Conservation (phyloP, 2,113 vertebrate genomes). For the Limnothrissa miodon region DNA sequence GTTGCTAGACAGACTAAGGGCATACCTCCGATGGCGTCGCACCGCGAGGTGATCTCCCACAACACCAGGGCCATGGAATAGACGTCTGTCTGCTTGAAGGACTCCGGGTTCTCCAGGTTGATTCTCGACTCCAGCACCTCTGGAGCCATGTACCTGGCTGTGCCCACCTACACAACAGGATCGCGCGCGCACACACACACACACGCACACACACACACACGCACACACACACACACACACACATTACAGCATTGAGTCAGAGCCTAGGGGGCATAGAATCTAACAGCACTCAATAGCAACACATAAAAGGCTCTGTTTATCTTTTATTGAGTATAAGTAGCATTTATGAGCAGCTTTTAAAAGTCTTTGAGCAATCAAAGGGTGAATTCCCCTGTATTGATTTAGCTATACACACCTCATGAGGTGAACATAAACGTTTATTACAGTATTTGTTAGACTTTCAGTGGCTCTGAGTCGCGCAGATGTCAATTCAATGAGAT, state of each 20-base stretch:
- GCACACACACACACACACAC: background rate
- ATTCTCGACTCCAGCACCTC: conserved; percentile 96
- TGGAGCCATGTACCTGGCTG: conserved; percentile 97
- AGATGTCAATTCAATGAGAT: background rate
- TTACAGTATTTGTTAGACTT: background rate
- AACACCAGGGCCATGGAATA: conserved; percentile 98
- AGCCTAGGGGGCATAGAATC: background rate
- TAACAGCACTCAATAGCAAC: background rate
- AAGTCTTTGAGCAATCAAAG: background rate
- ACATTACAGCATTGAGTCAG: background rate
- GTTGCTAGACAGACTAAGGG: background rate
- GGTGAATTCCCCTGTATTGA: background rate
- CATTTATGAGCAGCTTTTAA: background rate
- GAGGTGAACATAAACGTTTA: background rate
- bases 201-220: conserved; percentile 82
- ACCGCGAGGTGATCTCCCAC: conserved; percentile 97
- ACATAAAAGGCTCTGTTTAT: background rate
- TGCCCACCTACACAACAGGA: conserved; percentile 81
- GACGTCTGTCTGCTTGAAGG: conserved; percentile 96
- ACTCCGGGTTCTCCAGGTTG: conserved; percentile 96
- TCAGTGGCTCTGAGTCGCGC: background rate
- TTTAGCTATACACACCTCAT: background rate
- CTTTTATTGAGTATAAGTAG: background rate
- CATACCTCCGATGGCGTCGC: conserved; percentile 86
- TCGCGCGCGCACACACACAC: background rate